A percentile compares a stretch with the other conserved stretches of the same genome.
Evolutionary conservation across 2,888 invertebrate genomes (phyloP).

Genomic region (Pardosa pseudoannulata): DNA sequence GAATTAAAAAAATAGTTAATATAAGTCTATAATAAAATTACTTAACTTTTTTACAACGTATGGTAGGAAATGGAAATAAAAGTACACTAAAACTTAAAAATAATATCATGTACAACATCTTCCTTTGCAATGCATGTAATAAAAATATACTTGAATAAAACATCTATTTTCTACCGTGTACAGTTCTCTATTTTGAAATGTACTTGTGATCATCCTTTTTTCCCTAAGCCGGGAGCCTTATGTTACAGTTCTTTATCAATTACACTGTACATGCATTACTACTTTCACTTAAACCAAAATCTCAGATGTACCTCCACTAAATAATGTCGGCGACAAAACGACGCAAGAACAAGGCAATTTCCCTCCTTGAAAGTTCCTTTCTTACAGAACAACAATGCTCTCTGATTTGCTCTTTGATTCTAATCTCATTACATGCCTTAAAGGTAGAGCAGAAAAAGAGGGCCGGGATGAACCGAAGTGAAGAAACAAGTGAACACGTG

Average conservation of each 20-base stretch:
- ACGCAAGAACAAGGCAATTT: slow-evolving; percentile 2
- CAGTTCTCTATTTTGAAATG: no score
- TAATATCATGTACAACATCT: no score
- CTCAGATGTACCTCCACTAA: slow-evolving; percentile 28
- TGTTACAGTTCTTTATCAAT: slow-evolving; percentile 32
- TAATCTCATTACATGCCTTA: slow-evolving; percentile 41
- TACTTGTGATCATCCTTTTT: no score
- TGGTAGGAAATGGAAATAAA: no score
- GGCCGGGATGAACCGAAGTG: neutral
- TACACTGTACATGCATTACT: slow-evolving; percentile 46
- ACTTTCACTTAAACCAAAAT: slow-evolving; percentile 36
- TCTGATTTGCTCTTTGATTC: slow-evolving; percentile 14
- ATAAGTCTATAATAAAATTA: no score
- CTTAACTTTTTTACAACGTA: no score
- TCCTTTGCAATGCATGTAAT: no score
- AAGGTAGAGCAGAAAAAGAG: slow-evolving; percentile 37
- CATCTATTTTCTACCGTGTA: no score
- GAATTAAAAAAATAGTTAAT: no score
- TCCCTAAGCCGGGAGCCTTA: no score
- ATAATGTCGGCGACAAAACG: neutral
- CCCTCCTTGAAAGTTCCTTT: slow-evolving; percentile 35
- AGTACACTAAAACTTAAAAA: no score
- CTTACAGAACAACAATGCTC: slow-evolving; percentile 35
- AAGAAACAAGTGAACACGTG: slow-evolving; percentile 56
- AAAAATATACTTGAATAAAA: no score